phyloP scores from a whole-genome alignment of 2,888 invertebrate genomes.

The Agonopterix alstromeriana region DNA sequence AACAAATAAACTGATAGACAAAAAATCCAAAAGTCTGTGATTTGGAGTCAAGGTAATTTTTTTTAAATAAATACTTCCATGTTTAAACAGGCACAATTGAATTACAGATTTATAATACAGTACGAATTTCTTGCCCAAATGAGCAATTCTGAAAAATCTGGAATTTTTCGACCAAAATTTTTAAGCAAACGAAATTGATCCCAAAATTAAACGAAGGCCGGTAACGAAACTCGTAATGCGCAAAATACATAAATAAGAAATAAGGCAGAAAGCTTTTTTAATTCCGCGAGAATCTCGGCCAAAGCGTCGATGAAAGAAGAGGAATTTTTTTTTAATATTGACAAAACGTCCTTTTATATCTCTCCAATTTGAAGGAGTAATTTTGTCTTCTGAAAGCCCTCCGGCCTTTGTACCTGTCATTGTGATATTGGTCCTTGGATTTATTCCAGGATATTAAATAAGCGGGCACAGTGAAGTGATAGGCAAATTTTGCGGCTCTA shows the following conservation, averaged over 20 bases:
- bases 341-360: conserved; percentile 33
- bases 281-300: conserved; percentile 14
- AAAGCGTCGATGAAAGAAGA: background rate
- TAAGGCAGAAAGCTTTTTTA: conserved; percentile 14
- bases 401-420: conserved; percentile 22
- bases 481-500: background rate
- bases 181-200: conserved; percentile 2
- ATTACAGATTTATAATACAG: too few relatives aligned
- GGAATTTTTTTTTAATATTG: conserved; percentile 34
- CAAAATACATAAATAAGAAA: conserved; percentile 11
- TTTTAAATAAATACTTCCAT: too few relatives aligned
- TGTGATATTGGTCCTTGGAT: conserved; percentile 24
- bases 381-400: conserved; percentile 30
- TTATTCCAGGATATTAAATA: conserved; percentile 14
- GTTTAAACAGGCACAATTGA: too few relatives aligned
- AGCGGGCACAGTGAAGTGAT: conserved; percentile 8
- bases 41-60: too few relatives aligned
- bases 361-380: conserved; percentile 40
- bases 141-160: too few relatives aligned
- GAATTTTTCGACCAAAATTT: background rate
- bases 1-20: too few relatives aligned
- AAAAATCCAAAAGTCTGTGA: too few relatives aligned
- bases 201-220: background rate
- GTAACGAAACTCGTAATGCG: conserved; percentile 2
- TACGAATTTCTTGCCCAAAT: too few relatives aligned